Percentiles rank a stretch among this genome's conserved stretches.
phyloP scores from a whole-genome alignment of 2,797 vertebrate genomes.

The Spheniscus humboldti region DNA sequence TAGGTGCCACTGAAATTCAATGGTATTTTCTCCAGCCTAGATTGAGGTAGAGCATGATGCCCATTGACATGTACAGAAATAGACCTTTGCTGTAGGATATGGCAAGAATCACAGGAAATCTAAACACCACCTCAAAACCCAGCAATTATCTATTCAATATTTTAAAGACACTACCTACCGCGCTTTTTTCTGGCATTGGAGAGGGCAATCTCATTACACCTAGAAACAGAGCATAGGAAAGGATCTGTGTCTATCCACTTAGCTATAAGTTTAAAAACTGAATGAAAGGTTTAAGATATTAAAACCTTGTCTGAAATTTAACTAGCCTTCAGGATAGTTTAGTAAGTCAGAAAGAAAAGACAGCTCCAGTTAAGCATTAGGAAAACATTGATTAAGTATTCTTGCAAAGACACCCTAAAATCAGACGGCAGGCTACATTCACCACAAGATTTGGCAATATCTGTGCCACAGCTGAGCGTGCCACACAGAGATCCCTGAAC shows the following conservation, averaged over 20 bases:
- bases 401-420: background rate
- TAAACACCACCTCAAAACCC: background rate
- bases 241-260: background rate
- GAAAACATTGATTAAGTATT: background rate
- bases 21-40: background rate
- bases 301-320: no score
- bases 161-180: constrained; percentile 61
- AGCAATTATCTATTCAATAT: background rate
- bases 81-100: background rate
- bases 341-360: background rate
- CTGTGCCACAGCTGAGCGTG: background rate
- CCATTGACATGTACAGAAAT: background rate
- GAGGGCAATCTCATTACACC: constrained; percentile 84
- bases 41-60: background rate
- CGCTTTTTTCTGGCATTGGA: constrained; percentile 77
- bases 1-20: background rate
- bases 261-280: background rate
- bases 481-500: background rate
- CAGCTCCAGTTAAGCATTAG: background rate
- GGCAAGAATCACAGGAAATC: background rate
- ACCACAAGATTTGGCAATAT: background rate
- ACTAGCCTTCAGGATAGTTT: background rate
- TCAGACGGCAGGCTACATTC: background rate
- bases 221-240: constrained; percentile 58
- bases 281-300: background rate